Base-by-base conservation (phyloP, 2,113 vertebrate genomes). In the Marcusenius ussheri region DNA sequence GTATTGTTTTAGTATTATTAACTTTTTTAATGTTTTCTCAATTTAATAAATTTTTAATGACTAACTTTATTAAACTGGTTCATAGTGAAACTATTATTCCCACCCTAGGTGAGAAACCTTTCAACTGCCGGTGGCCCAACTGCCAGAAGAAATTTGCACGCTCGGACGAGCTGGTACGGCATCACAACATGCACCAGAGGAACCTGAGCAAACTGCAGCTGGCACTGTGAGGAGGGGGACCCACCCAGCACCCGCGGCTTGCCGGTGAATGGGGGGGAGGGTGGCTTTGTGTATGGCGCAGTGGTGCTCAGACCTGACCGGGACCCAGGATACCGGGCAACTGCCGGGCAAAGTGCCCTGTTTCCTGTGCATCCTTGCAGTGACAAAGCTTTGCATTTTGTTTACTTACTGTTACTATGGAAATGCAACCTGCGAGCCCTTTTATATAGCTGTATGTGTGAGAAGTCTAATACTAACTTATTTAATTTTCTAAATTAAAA, bases 61-160 rank as follows among this genome's bases (percentile, higher is more conserved):
- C 84, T 50, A 21, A 46, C 31, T 42, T 47, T n/a, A 70, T 88
- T 50, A 13, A n/a, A 24, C 42, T 39, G 27, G 56, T 87, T 19
- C 77, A 86, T 87, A 83, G 58, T 90, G n/a, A 83, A 70, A 53
- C 3, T 39, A 24, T 5, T 15, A 19, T 39, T 46, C 86, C 58
- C 8, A 1, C 53, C 91, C 94, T 97, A 99, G 98, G 98, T 97
- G 98, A 99, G 96, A 99, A 99, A 94, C 98, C 98, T 88, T 99
- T 99, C 94, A 98, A 96, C 93, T 99, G 98, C 93, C 97, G 97
- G 94, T 99, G 98, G 98, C 97, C 97, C 92, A 98, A 97, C 94
- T 99, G 98, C 96, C 98, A 99, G 96, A 99, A 99, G 96, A 99
- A 98, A 96, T 99, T 99, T 95, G 98, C 98, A 92, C 97, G 98